A percentile compares a stretch with the other conserved stretches of the same genome.
Evolutionary conservation across 2,888 invertebrate species (phyloP).

Genomic region (Nebria salina): DNA sequence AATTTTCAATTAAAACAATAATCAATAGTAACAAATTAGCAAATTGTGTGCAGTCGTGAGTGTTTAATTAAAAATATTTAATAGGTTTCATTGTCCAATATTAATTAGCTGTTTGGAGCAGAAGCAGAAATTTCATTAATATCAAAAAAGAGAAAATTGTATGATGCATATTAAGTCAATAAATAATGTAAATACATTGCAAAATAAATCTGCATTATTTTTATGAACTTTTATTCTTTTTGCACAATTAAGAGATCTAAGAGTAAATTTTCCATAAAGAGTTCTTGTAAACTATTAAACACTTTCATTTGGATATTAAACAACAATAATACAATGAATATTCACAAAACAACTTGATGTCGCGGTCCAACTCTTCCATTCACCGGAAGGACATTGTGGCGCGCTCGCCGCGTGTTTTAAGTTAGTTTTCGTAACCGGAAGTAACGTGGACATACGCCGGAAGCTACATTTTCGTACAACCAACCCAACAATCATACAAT

Average conservation of each 20-base stretch:
- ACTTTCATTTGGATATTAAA: too few relatives aligned
- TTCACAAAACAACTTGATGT: not conserved
- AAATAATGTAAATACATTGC: not conserved
- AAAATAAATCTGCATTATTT: too few relatives aligned
- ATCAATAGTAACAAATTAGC: not conserved
- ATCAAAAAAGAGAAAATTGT: not conserved
- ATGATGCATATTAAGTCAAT: not conserved
- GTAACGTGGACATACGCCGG: not conserved
- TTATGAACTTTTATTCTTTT: too few relatives aligned
- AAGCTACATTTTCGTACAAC: not conserved
- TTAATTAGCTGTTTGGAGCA: not conserved
- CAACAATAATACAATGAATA: not conserved
- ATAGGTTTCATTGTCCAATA: not conserved
- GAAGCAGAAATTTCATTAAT: not conserved
- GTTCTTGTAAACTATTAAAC: too few relatives aligned
- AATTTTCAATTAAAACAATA: not conserved
- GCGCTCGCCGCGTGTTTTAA: not conserved
- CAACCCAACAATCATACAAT: not conserved
- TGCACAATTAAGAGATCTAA: too few relatives aligned
- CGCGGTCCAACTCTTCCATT: not conserved
- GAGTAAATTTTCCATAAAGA: too few relatives aligned
- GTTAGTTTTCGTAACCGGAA: slow-evolving; percentile 21
- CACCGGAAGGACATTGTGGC: not conserved
- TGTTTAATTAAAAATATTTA: not conserved
- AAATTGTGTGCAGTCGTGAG: not conserved